Evolutionary conservation across 1,140 invertebrate genomes (phyloP).

Genomic region (Medauroidea extradentata): DNA sequence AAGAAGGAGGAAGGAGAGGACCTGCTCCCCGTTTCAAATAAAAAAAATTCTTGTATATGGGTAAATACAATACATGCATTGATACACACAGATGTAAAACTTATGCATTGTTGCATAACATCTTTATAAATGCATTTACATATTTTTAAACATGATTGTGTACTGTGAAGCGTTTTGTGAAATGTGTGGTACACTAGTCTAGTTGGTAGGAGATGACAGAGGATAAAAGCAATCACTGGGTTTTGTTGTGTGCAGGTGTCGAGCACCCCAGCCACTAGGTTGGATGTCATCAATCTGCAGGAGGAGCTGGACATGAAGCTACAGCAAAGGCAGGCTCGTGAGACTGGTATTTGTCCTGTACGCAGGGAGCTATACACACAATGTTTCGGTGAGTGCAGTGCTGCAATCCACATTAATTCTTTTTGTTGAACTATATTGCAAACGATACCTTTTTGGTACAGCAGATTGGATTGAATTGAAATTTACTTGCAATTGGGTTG

Average conservation of each 20-base stretch:
- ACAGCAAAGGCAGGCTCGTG: conserved; percentile 86
- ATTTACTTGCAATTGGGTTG: no score
- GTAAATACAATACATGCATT: no score
- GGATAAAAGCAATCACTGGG: not conserved
- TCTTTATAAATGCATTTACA: not conserved
- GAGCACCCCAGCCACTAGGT: conserved; percentile 87
- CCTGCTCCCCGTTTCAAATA: no score
- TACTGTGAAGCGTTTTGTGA: no score
- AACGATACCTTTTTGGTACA: no score
- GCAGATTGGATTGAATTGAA: no score
- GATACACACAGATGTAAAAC: no score
- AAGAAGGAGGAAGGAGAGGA: no score
- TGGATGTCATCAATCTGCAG: conserved; percentile 93
- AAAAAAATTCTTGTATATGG: no score
- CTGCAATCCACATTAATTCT: no score
- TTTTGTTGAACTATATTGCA: no score
- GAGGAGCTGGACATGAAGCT: conserved; percentile 90
- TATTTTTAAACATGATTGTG: not conserved
- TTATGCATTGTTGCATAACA: not conserved
- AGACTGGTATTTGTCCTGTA: conserved; percentile 95
- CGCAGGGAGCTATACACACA: conserved; percentile 91
- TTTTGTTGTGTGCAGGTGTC: conserved; percentile 60
- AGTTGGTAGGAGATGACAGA: not conserved
- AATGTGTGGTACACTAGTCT: no score
- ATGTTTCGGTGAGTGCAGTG: conserved; percentile 87